Conservation (phyloP, 1,140 invertebrate species). For the Procambarus virginalis region DNA sequence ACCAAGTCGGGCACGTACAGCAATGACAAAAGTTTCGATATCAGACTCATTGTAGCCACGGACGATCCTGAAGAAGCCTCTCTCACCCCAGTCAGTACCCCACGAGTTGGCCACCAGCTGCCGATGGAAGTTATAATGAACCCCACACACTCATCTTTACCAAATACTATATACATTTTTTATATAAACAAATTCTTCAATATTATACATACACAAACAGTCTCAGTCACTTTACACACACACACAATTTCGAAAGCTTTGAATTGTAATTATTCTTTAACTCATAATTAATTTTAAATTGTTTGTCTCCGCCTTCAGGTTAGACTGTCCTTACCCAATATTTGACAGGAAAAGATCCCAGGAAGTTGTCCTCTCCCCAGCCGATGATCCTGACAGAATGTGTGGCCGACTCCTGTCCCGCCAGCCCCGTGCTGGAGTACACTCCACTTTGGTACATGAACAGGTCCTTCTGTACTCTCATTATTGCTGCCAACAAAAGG, state of each 20-base stretch:
- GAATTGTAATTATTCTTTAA: no score
- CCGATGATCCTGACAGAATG: constrained; percentile 94
- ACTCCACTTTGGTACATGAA: constrained; percentile 90
- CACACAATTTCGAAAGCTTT: no score
- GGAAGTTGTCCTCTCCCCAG: constrained; percentile 85
- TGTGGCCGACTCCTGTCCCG: constrained; percentile 77
- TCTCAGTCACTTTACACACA: no score
- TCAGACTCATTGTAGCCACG: constrained; percentile 87
- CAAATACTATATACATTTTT: no score
- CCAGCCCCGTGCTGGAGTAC: constrained; percentile 81
- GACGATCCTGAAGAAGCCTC: constrained; percentile 87
- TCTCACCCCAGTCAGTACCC: constrained; percentile 91
- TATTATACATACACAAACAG: no score
- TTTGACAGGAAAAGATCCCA: constrained; percentile 78
- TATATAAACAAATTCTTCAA: no score
- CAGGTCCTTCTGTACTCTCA: constrained; percentile 91
- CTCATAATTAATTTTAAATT: no score
- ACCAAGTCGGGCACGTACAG: constrained; percentile 79
- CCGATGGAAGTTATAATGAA: constrained; percentile 69
- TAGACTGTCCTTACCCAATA: constrained; percentile 86
- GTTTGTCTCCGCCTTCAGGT: not conserved
- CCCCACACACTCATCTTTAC: no score
- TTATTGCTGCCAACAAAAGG: constrained; percentile 82
- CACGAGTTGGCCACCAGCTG: constrained; percentile 92
- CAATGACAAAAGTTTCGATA: constrained; percentile 89